Percentiles rank a stretch among this genome's conserved stretches.
phyloP scores from a whole-genome alignment of 2,797 vertebrate genomes.

The Nothura maculosa region DNA sequence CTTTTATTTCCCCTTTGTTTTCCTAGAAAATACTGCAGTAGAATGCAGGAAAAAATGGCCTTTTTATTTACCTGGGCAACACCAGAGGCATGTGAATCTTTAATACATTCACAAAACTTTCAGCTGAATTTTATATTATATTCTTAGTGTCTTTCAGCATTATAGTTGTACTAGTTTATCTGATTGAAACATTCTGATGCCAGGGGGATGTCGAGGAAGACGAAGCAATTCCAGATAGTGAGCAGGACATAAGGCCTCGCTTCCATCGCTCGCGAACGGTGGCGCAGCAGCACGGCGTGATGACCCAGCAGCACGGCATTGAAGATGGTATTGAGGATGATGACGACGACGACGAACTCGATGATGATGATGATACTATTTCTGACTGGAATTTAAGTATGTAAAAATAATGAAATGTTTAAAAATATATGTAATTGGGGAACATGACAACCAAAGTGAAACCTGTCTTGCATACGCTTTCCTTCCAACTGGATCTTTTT shows the following conservation, averaged over 20 bases:
- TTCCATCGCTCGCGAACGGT: slow-evolving; percentile 96
- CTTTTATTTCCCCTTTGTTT: neutral
- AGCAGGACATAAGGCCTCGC: slow-evolving; percentile 95
- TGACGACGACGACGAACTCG: slow-evolving; percentile 90
- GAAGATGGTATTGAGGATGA: slow-evolving; percentile 92
- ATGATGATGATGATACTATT: slow-evolving; percentile 95
- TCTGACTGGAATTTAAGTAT: slow-evolving; percentile 98
- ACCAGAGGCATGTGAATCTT: neutral
- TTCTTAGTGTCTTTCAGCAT: neutral
- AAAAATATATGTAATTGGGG: neutral
- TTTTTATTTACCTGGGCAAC: neutral
- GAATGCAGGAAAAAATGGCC: neutral
- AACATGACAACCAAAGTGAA: neutral
- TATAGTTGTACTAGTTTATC: neutral
- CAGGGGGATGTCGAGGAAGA: slow-evolving; percentile 96
- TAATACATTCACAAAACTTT: neutral
- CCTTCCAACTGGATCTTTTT: neutral
- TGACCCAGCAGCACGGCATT: slow-evolving; percentile 83
- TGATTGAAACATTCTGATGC: slow-evolving; percentile 20
- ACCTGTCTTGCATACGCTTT: neutral
- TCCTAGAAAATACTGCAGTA: neutral
- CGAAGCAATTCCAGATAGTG: slow-evolving; percentile 95
- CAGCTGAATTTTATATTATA: neutral
- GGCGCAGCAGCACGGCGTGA: slow-evolving; percentile 91
- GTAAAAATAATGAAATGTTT: slow-evolving; percentile 38